phyloP scores from a whole-genome alignment of 2,797 vertebrate species.

The Rachycentron canadum region DNA sequence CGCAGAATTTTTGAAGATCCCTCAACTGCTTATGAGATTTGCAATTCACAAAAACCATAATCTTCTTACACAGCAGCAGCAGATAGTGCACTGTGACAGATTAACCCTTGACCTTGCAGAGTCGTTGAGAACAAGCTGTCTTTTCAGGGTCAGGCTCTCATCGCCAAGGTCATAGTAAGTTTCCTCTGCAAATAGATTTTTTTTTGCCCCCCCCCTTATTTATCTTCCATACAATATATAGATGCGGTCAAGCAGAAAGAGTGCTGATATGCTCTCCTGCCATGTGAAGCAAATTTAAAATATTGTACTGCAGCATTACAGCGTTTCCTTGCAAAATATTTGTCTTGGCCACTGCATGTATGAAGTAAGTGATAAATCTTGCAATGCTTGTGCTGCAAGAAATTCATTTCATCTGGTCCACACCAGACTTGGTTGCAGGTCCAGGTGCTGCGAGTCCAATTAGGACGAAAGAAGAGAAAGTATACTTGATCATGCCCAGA shows the following conservation, averaged over 20 bases:
- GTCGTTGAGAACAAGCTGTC: conserved; percentile 20
- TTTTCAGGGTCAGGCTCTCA: conserved; percentile 35
- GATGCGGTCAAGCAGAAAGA: background rate
- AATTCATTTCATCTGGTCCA: background rate
- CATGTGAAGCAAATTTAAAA: conserved; percentile 16
- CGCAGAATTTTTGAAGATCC: conserved; percentile 43
- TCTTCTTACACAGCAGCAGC: conserved; percentile 55
- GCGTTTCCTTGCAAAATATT: conserved; percentile 33
- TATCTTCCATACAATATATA: background rate
- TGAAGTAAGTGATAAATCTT: conserved; percentile 47
- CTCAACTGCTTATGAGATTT: conserved; percentile 55
- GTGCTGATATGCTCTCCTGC: background rate
- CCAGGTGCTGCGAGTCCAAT: conserved; percentile 27
- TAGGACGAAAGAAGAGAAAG: conserved; percentile 29
- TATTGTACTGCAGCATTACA: conserved; percentile 18
- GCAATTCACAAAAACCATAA: conserved; percentile 30
- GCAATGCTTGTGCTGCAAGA: background rate
- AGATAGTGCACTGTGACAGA: conserved; percentile 23
- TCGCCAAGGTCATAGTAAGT: conserved; percentile 15
- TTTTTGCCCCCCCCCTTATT: background rate
- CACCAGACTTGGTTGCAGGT: conserved; percentile 13
- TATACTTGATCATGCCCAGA: conserved; percentile 6
- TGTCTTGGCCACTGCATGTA: conserved; percentile 14
- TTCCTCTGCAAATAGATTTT: background rate
- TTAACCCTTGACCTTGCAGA: conserved; percentile 57